These are phyloP conservation scores for Todiramphus saurophagus DNA, from an alignment of 2,113 vertebrate genomes.

Conservation along the genomic window DNA sequence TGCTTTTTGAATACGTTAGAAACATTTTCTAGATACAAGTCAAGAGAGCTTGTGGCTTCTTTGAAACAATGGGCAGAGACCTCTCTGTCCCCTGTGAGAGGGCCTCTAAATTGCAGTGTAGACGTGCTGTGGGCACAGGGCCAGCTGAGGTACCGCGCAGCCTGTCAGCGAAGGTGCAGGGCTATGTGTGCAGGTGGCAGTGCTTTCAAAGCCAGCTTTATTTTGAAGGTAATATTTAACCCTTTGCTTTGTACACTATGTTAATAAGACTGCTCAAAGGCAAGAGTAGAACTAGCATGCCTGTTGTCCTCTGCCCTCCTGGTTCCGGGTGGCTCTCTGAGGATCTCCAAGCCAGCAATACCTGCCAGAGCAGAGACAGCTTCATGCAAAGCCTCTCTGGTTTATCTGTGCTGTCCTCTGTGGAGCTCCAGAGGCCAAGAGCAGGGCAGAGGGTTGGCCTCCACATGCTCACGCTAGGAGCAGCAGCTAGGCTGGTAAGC, in stretches of 20 bases:
- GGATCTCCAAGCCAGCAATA: not conserved
- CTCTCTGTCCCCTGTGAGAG: not conserved
- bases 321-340: not conserved
- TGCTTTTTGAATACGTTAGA: not conserved
- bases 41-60: not conserved
- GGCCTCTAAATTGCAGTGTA: not conserved
- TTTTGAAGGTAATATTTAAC: not conserved
- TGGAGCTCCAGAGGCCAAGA: not conserved
- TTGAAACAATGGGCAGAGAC: not conserved
- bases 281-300: not conserved
- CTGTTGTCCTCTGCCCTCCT: not conserved
- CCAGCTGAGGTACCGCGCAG: not conserved
- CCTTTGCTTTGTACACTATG: accelerated
- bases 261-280: not conserved
- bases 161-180: not conserved
- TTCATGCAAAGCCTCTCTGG: not conserved
- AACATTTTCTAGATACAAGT: not conserved
- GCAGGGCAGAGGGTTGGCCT: not conserved
- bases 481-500: not conserved
- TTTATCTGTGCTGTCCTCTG: not conserved
- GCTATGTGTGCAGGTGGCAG: accelerated
- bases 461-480: accelerated
- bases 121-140: not conserved
- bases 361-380: not conserved
- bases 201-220: not conserved